Conservation (phyloP, 2,113 vertebrate species). For the Scophthalmus maximus region DNA sequence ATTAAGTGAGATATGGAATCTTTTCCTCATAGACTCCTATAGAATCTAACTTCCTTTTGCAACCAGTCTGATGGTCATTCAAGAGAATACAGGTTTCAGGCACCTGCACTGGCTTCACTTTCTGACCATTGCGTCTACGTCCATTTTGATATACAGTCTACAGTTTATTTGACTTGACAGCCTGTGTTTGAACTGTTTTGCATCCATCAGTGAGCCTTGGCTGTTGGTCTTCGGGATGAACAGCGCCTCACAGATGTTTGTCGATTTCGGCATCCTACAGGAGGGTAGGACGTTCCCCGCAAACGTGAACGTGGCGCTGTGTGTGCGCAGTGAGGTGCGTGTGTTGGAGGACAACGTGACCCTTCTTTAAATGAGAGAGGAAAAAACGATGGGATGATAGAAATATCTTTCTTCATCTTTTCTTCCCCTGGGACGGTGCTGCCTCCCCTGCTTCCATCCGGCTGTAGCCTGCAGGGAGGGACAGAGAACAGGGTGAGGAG, state of each 20-base stretch:
- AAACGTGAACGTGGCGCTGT: not conserved
- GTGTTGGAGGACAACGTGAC: slow-evolving; percentile 28
- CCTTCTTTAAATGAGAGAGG: slow-evolving; percentile 41
- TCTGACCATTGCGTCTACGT: no score
- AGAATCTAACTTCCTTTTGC: no score
- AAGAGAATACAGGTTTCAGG: no score
- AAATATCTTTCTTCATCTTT: slow-evolving; percentile 69
- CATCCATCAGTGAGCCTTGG: not conserved
- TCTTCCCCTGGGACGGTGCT: slow-evolving; percentile 46
- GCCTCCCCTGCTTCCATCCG: slow-evolving; percentile 68
- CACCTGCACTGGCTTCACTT: no score
- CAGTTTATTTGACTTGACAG: slow-evolving; percentile 2
- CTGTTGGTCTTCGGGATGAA: slow-evolving; percentile 15
- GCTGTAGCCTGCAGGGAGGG: slow-evolving; percentile 32
- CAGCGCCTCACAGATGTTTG: slow-evolving; percentile 17
- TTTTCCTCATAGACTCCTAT: no score
- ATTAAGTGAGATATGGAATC: no score
- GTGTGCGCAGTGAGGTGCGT: not conserved
- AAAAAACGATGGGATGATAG: slow-evolving; percentile 56
- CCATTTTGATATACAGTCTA: no score
- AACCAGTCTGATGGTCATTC: no score
- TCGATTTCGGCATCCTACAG: slow-evolving; percentile 34
- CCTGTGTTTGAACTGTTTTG: not conserved
- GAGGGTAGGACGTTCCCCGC: slow-evolving; percentile 18
- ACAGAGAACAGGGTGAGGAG: slow-evolving; percentile 3